Evolutionary conservation across 2,113 vertebrate species (phyloP), one percentile per base, ranked within the genome.

Genomic region (Sterrhoptilus dennistouni): DNA sequence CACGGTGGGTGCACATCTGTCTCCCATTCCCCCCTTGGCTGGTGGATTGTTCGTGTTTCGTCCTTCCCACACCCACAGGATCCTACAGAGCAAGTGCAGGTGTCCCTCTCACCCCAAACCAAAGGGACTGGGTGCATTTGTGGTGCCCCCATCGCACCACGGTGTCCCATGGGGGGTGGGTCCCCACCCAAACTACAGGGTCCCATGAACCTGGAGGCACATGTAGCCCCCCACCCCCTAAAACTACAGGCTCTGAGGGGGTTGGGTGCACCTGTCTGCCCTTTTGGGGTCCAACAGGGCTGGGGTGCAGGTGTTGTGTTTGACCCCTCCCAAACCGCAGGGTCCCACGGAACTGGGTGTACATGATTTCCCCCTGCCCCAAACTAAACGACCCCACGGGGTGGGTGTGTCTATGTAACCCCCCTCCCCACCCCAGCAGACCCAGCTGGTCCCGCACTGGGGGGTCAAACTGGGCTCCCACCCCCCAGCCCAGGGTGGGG

Each of bases 161-260:
- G 33, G 63, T 12, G 64, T 61, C 84, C 33, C 56, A 6, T 1
- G 57, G n/a, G 57, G n/a, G 31, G 9, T 5, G 35, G 52, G 25
- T 21, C 23, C 23, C 14, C n/a, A 31, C 19, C 45, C 63, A 27
- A 47, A 27, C 14, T 28, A 47, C 13, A 35, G 40, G 6, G 6
- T 14, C 5, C n/a, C 54, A 8, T 11, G 14, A 77, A 38, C 21
- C 28, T 25, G 42, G 24, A 29, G 31, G n/a, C 14, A 23, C 5
- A 5, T 2, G 23, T 27, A 38, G 29, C 3, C 28, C 36, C 27
- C 24, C 14, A 33, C 0, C 19, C 23, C 8, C 12, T 6, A 12
- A 35, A 25, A 68, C 9, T 14, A 4, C 28, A 21, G 35, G 17
- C 8, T 50, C 42, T 53, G 35, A 33, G 2, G 4, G 40, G 36